Conservation (phyloP, 2,113 vertebrate genomes). For the Eulemur rufifrons region DNA sequence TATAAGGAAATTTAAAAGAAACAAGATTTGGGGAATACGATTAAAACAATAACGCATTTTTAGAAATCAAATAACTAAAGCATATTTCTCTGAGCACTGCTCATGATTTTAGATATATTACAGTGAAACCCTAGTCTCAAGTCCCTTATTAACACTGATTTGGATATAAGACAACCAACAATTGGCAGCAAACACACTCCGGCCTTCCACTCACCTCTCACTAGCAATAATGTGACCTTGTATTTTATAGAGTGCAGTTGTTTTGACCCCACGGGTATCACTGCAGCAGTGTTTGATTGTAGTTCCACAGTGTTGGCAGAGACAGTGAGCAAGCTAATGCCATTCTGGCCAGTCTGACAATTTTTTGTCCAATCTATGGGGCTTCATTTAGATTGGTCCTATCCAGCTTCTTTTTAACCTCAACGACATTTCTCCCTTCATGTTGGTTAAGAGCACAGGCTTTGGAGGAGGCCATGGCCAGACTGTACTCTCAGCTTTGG, state of each 20-base stretch:
- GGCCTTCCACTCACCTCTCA: neutral
- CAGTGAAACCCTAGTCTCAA: neutral
- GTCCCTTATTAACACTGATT: neutral
- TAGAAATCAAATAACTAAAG: neutral
- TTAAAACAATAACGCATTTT: neutral
- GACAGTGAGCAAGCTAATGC: neutral
- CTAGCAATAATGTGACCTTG: neutral
- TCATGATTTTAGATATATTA: conserved; percentile 15
- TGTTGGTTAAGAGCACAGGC: neutral
- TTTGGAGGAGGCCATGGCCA: neutral
- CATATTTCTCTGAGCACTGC: neutral
- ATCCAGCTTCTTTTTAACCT: neutral
- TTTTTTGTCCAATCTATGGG: neutral
- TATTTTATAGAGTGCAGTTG: neutral
- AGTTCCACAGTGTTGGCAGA: neutral
- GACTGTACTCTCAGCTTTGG: neutral
- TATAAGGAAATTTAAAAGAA: neutral
- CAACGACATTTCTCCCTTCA: neutral
- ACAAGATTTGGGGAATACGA: neutral
- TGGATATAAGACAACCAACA: neutral
- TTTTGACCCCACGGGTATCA: neutral
- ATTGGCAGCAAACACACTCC: neutral
- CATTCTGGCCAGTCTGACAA: neutral
- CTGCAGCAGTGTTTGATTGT: neutral
- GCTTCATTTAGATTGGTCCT: neutral